These are phyloP conservation scores for Apomyelois bistriatella DNA, from an alignment of 2,888 invertebrate genomes.

Conservation along the genomic window DNA sequence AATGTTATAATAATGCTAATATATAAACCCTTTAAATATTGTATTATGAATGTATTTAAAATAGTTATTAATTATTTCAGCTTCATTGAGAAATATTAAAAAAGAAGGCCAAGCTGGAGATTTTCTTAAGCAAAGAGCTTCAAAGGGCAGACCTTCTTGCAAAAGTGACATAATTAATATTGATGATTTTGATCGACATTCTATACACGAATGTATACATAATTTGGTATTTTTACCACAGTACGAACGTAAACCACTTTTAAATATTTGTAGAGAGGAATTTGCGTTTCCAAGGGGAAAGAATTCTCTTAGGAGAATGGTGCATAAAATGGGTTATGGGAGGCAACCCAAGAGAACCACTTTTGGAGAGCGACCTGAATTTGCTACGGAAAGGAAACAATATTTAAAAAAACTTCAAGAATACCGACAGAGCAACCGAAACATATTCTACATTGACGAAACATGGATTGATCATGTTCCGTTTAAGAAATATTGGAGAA, in stretches of 20 bases:
- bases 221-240: background rate
- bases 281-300: background rate
- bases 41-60: no score
- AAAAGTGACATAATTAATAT: no score
- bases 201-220: background rate
- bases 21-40: no score
- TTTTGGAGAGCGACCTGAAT: background rate
- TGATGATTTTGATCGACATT: background rate
- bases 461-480: background rate
- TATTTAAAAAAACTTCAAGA: background rate
- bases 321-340: background rate
- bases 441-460: background rate
- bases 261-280: background rate
- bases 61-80: no score
- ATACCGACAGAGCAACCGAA: background rate
- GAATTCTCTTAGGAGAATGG: background rate
- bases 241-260: background rate
- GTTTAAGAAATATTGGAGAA: background rate
- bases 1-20: no score
- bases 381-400: background rate
- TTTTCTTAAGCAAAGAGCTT: no score
- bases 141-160: no score
- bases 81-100: background rate
- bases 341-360: background rate
- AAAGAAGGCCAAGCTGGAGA: background rate